Evolutionary conservation across 2,888 invertebrate species (phyloP).

Genomic region (Gari tellinella): DNA sequence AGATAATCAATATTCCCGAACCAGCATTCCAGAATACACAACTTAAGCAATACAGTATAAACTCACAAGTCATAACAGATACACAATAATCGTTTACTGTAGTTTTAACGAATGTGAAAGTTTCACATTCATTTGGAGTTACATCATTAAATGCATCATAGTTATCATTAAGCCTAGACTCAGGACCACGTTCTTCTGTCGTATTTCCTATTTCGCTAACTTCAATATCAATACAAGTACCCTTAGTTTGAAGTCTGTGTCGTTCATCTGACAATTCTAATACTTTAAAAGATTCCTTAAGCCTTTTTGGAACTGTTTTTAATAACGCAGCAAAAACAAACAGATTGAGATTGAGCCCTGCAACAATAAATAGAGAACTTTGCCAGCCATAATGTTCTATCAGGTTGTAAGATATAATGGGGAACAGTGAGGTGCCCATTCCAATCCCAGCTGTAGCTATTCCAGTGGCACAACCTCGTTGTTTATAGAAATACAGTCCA

Average conservation of each 20-base stretch:
- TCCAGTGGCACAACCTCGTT: slow-evolving; percentile 71
- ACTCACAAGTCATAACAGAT: slow-evolving; percentile 59
- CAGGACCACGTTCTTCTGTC: no score
- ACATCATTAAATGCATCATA: no score
- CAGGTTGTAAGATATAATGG: slow-evolving; percentile 63
- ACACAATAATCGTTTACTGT: slow-evolving; percentile 39
- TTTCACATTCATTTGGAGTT: no score
- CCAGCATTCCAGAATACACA: slow-evolving; percentile 77
- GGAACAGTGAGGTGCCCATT: slow-evolving; percentile 70
- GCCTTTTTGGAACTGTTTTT: slow-evolving; percentile 49
- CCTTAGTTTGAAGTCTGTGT: no score
- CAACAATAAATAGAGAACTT: slow-evolving; percentile 69
- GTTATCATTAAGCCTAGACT: no score
- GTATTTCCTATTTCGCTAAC: no score
- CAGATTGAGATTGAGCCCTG: slow-evolving; percentile 71
- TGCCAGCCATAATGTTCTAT: slow-evolving; percentile 73
- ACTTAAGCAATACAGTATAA: slow-evolving; percentile 73
- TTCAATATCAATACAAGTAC: no score
- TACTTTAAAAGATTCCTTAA: slow-evolving; percentile 6
- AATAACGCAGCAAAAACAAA: no score
- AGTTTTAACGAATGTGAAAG: no score
- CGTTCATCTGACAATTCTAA: slow-evolving; percentile 10
- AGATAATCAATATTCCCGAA: slow-evolving; percentile 63
- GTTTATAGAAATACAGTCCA: slow-evolving; percentile 72
- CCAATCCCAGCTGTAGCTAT: slow-evolving; percentile 71